A percentile compares a stretch with the other conserved stretches of the same genome.
Conservation (phyloP, 2,888 invertebrate species). For the Monoplex corrugatus region DNA sequence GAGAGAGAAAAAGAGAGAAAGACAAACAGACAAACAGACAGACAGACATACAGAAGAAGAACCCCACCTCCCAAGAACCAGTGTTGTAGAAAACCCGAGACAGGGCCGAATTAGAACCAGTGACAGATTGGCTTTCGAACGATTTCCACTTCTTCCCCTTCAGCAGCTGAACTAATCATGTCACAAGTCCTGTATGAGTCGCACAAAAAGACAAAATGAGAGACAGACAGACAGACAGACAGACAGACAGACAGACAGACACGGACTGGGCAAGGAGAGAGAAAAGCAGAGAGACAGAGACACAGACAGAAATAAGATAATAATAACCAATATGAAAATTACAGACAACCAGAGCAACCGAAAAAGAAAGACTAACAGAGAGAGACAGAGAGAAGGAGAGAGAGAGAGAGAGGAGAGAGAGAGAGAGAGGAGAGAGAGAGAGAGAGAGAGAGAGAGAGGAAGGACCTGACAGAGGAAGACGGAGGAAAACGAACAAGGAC, state of each 20-base stretch:
- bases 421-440: background rate
- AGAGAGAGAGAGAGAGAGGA: constrained; percentile 2
- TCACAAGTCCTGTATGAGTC: no score
- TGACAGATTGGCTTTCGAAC: no score
- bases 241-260: background rate
- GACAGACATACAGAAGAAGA: no score
- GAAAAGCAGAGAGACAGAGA: constrained; percentile 1
- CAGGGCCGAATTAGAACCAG: no score
- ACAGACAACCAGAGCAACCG: background rate
- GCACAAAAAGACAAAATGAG: background rate
- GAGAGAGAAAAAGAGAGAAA: constrained; percentile 25
- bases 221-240: background rate
- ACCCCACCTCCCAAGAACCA: no score
- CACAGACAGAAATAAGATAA: no score
- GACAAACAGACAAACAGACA: constrained; percentile 23
- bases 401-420: background rate
- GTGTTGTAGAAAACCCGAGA: no score
- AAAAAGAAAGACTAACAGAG: background rate
- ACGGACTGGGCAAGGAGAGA: background rate
- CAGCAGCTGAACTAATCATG: no score
- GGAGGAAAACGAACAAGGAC: no score
- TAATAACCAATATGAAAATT: no score
- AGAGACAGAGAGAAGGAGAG: background rate
- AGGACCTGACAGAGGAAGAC: no score
- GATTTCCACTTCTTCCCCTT: no score